A percentile compares a stretch with the other conserved stretches of the same genome.
Evolutionary conservation across 2,113 vertebrate species (phyloP).

Genomic region (Corvus moneduloides): DNA sequence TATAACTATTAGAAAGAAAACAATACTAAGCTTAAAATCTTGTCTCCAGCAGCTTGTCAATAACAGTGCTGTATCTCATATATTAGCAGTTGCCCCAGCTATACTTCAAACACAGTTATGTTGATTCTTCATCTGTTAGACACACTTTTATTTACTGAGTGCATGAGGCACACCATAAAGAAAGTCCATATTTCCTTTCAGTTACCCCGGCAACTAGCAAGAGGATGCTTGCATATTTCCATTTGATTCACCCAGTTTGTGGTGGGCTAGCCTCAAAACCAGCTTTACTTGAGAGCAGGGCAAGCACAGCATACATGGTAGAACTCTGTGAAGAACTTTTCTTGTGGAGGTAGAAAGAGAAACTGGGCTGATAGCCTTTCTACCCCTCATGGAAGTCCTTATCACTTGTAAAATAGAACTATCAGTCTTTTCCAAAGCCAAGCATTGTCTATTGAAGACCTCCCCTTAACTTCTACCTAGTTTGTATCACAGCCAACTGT

Average conservation of each 20-base stretch:
- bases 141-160: background rate
- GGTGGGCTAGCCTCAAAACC: background rate
- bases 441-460: background rate
- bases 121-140: background rate
- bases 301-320: rapidly evolving
- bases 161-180: background rate
- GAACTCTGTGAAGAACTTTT: background rate
- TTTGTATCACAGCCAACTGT: background rate
- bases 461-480: background rate
- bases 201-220: background rate
- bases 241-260: background rate
- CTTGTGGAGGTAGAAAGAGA: background rate
- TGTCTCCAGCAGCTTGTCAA: background rate
- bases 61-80: background rate
- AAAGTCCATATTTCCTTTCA: background rate
- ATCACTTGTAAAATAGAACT: background rate
- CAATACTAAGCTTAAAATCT: background rate
- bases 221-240: background rate
- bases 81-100: background rate
- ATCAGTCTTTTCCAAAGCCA: background rate
- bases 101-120: background rate
- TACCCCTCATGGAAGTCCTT: background rate
- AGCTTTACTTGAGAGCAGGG: background rate
- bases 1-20: background rate
- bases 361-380: background rate